These are phyloP conservation scores for Nymphalis c-album DNA, from an alignment of 2,888 invertebrate species.

Conservation along the genomic window DNA sequence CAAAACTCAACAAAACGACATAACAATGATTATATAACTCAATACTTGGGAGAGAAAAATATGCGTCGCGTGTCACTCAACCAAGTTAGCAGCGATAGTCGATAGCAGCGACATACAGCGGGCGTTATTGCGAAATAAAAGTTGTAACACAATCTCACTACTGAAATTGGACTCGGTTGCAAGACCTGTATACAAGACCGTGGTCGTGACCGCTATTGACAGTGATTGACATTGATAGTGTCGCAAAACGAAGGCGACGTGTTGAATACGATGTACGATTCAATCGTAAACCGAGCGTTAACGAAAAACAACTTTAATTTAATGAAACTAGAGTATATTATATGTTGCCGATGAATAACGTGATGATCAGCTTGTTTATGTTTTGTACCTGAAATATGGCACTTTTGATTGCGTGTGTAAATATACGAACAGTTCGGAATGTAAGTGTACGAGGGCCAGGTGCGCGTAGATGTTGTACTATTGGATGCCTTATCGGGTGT, in stretches of 20 bases:
- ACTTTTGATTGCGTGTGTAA: slow-evolving; percentile 45
- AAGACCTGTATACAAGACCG: too few relatives aligned
- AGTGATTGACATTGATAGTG: neutral
- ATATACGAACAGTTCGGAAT: slow-evolving; percentile 33
- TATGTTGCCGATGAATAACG: slow-evolving; percentile 23
- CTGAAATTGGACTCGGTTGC: too few relatives aligned
- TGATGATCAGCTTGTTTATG: slow-evolving; percentile 34
- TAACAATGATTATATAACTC: too few relatives aligned
- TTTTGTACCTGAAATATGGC: slow-evolving; percentile 50
- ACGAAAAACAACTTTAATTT: slow-evolving; percentile 14
- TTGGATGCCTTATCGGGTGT: slow-evolving; percentile 62
- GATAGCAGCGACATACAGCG: too few relatives aligned
- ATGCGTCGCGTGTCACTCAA: too few relatives aligned
- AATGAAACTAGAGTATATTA: slow-evolving; percentile 10
- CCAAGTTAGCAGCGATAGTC: too few relatives aligned
- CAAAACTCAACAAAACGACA: too few relatives aligned
- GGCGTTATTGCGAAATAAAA: too few relatives aligned
- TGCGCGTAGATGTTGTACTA: slow-evolving; percentile 13
- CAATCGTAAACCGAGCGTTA: neutral
- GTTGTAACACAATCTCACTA: too few relatives aligned
- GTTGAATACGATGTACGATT: neutral
- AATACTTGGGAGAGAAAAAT: too few relatives aligned
- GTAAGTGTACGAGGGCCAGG: slow-evolving; percentile 8
- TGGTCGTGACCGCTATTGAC: too few relatives aligned
- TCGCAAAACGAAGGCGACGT: neutral